phyloP scores from a whole-genome alignment of 2,797 vertebrate genomes.

The Oreonectes daqikongensis region DNA sequence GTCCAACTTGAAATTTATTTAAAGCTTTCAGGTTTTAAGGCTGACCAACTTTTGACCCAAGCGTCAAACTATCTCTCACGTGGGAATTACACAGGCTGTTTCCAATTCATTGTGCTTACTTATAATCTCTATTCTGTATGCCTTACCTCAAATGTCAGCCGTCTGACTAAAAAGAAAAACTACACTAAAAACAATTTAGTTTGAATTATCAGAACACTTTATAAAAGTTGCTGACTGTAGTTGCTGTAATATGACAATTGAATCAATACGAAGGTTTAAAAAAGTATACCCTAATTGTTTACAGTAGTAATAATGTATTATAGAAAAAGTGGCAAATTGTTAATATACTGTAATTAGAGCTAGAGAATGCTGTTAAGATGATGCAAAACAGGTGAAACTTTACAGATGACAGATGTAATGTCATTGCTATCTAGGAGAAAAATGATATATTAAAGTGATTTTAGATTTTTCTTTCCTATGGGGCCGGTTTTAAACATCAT shows the following conservation, averaged over 20 bases:
- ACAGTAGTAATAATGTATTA: too few relatives aligned
- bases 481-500: neutral
- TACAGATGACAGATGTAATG: neutral
- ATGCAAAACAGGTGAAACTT: neutral
- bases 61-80: slow-evolving; percentile 23
- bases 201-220: neutral
- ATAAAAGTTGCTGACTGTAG: neutral
- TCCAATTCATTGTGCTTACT: slow-evolving; percentile 10
- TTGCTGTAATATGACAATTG: too few relatives aligned
- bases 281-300: too few relatives aligned
- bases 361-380: neutral
- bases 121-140: slow-evolving; percentile 9
- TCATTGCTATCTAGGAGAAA: neutral
- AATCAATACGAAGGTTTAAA: too few relatives aligned
- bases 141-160: slow-evolving; percentile 3
- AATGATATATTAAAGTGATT: neutral
- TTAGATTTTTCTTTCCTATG: neutral
- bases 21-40: slow-evolving; percentile 25
- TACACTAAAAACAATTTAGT: neutral
- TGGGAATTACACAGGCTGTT: slow-evolving; percentile 2
- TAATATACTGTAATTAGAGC: neutral
- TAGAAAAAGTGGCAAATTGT: neutral
- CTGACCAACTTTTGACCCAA: slow-evolving; percentile 25
- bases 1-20: slow-evolving; percentile 29
- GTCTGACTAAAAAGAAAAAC: neutral